Evolutionary conservation across 2,888 invertebrate species (phyloP).

Genomic region (Endotricha flammealis): DNA sequence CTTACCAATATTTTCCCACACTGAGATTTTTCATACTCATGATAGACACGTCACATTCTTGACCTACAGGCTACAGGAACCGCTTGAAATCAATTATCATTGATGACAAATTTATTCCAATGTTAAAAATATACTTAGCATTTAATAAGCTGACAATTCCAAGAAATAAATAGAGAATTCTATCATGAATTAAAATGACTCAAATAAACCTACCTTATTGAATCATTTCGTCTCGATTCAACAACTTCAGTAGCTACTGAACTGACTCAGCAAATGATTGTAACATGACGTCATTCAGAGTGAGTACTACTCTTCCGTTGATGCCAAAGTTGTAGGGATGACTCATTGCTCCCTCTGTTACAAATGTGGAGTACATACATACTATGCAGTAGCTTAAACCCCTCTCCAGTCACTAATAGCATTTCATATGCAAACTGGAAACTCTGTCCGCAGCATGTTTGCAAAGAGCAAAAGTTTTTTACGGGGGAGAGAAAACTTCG

Average conservation of each 20-base stretch:
- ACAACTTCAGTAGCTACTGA: too few relatives aligned
- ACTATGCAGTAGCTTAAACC: constrained; percentile 35
- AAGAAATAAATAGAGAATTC: too few relatives aligned
- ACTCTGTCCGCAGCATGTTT: constrained; percentile 40
- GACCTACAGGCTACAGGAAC: too few relatives aligned
- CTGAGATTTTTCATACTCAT: too few relatives aligned
- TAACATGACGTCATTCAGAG: constrained; percentile 50
- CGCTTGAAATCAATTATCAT: too few relatives aligned
- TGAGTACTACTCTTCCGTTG: constrained; percentile 23
- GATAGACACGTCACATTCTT: too few relatives aligned
- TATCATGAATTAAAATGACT: constrained; percentile 15
- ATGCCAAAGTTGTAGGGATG: constrained; percentile 28
- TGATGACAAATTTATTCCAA: too few relatives aligned
- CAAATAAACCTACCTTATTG: constrained; percentile 20
- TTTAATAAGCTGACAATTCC: too few relatives aligned
- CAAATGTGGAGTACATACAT: constrained; percentile 20
- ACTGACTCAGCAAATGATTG: constrained; percentile 46
- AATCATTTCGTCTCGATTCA: constrained; percentile 39
- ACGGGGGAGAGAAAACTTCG: constrained; percentile 35
- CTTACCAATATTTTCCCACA: too few relatives aligned
- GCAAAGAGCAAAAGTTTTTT: constrained; percentile 44
- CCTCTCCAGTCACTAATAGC: constrained; percentile 38
- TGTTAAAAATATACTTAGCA: too few relatives aligned
- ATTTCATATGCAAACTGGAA: constrained; percentile 54
- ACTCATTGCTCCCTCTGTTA: constrained; percentile 35